These are phyloP conservation scores for Chelonus insularis DNA, from an alignment of 1,140 invertebrate genomes.

Conservation along the genomic window DNA sequence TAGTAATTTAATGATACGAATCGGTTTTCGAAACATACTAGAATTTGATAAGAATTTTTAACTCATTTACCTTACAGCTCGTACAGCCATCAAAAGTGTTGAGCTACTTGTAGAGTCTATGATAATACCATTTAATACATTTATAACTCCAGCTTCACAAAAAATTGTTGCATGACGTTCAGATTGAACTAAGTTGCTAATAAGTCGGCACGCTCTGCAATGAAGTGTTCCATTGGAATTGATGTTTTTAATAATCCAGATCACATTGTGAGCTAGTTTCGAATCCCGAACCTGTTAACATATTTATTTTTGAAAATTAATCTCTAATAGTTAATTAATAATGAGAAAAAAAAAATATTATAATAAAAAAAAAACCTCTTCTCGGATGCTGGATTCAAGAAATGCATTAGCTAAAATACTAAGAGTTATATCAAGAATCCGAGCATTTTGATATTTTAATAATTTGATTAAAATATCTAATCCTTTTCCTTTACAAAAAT, in stretches of 20 bases:
- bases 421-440: conserved; percentile 42
- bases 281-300: conserved; percentile 23
- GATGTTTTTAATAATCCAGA: conserved; percentile 46
- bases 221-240: conserved; percentile 37
- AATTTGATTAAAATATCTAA: conserved; percentile 41
- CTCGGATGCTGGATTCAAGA: conserved; percentile 36
- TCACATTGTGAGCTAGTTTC: conserved; percentile 39
- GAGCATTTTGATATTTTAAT: conserved; percentile 37
- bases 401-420: conserved; percentile 50
- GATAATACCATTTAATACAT: conserved; percentile 33
- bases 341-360: conserved; percentile 15
- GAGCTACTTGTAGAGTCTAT: conserved; percentile 34
- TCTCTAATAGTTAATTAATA: conserved; percentile 4
- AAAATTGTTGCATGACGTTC: conserved; percentile 43
- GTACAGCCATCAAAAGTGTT: conserved; percentile 44
- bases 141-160: conserved; percentile 40
- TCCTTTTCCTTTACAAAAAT: conserved; percentile 35
- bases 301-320: conserved; percentile 17
- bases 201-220: conserved; percentile 49
- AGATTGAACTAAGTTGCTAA: conserved; percentile 50
- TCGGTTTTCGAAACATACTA: no score
- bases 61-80: conserved; percentile 46
- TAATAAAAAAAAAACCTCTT: conserved; percentile 37
- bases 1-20: no score
- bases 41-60: no score